phyloP scores from a whole-genome alignment of 2,113 vertebrate genomes.

The Motacilla alba region DNA sequence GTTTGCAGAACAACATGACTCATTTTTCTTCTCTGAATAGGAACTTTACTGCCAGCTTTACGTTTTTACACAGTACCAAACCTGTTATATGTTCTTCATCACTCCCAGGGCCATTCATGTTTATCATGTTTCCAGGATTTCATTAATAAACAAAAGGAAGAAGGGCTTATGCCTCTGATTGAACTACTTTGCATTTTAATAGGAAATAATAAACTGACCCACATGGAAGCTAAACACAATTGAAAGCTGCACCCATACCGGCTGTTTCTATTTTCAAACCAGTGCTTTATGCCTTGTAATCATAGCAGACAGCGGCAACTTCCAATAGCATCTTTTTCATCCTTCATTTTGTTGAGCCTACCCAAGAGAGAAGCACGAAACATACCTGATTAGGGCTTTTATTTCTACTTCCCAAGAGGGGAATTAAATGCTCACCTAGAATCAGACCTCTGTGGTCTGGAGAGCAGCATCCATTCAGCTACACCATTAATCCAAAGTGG shows the following conservation, averaged over 20 bases:
- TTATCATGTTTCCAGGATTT: neutral
- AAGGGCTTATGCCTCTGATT: neutral
- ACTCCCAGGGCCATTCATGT: neutral
- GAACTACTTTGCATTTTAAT: neutral
- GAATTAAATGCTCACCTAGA: conserved; percentile 17
- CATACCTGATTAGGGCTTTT: neutral
- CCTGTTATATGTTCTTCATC: neutral
- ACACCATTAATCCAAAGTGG: conserved; percentile 2
- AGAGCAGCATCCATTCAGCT: neutral
- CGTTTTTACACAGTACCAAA: neutral
- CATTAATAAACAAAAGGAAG: neutral
- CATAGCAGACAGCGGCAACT: neutral
- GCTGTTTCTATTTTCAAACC: conserved; percentile 40
- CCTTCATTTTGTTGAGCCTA: neutral
- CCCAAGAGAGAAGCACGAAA: neutral
- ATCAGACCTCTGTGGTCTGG: neutral
- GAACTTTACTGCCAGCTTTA: neutral
- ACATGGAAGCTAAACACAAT: neutral
- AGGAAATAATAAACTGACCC: neutral
- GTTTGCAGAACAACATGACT: neutral
- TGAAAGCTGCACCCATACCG: neutral
- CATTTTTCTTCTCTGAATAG: neutral
- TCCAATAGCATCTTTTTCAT: neutral
- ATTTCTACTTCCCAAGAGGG: neutral
- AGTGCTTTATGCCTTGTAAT: neutral